A percentile compares a stretch with the other conserved stretches of the same genome.
phyloP scores from a whole-genome alignment of 53 echinoderm and acorn worm species.

The Glandiceps talaboti region DNA sequence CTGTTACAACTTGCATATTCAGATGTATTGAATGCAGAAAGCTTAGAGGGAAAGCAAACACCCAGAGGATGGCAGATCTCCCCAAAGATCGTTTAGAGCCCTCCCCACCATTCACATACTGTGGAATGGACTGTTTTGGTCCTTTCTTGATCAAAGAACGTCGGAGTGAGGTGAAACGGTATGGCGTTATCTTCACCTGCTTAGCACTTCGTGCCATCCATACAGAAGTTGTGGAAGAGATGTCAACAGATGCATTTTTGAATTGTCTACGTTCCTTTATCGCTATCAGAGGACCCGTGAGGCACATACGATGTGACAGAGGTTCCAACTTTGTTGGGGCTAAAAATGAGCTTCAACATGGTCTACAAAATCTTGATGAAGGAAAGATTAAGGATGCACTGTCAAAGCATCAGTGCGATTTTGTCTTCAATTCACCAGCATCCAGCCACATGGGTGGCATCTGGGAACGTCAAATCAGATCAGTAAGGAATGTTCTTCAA shows the following conservation, averaged over 20 bases:
- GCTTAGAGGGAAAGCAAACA: constrained; percentile 12
- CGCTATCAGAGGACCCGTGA: constrained; percentile 37
- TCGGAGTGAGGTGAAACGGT: constrained; percentile 35
- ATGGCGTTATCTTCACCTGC: constrained; percentile 46
- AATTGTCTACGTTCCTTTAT: constrained; percentile 30
- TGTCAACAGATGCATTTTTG: constrained; percentile 30
- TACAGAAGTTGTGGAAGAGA: constrained; percentile 23
- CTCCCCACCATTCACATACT: constrained; percentile 39
- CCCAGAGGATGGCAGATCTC: constrained; percentile 46
- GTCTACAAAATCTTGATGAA: too few relatives aligned
- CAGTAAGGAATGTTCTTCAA: too few relatives aligned
- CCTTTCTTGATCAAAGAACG: constrained; percentile 32
- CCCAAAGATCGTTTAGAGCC: constrained; percentile 36
- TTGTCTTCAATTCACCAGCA: constrained; percentile 30
- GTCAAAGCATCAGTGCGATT: background rate
- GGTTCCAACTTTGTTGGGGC: constrained; percentile 54
- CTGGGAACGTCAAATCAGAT: constrained; percentile 14
- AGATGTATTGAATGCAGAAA: too few relatives aligned
- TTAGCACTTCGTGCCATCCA: constrained; percentile 33
- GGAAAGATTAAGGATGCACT: too few relatives aligned
- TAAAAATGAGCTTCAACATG: constrained; percentile 24
- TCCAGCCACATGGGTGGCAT: constrained; percentile 40
- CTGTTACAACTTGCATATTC: too few relatives aligned
- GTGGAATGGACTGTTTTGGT: constrained; percentile 37
- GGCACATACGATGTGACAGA: constrained; percentile 33